Evolutionary conservation across 1,140 invertebrate species (phyloP).

Genomic region (Zaprionus ornatus): DNA sequence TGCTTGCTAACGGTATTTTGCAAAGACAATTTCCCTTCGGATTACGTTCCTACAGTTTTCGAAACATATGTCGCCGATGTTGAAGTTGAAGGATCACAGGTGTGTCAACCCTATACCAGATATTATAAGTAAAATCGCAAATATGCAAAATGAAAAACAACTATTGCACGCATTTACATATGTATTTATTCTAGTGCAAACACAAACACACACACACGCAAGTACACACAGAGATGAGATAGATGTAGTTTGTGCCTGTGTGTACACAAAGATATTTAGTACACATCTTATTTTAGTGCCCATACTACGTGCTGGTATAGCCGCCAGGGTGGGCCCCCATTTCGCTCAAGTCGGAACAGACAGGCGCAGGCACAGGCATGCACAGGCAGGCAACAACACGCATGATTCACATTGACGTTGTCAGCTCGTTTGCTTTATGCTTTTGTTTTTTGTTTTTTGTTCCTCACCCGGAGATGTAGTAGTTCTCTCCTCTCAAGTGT

Average conservation of each 20-base stretch:
- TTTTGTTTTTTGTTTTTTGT: conserved; percentile 17
- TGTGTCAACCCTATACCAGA: conserved; percentile 76
- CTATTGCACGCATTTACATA: conserved; percentile 6
- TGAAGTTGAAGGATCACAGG: conserved; percentile 97
- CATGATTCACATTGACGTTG: conserved; percentile 34
- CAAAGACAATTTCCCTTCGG: conserved; percentile 99
- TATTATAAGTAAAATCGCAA: neutral
- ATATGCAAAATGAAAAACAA: conserved; percentile 9
- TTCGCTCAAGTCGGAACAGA: conserved; percentile 10
- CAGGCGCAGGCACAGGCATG: neutral
- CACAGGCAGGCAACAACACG: neutral
- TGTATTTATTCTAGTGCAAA: conserved; percentile 14
- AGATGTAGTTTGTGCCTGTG: neutral
- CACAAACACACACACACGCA: neutral
- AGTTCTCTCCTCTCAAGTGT: conserved; percentile 12
- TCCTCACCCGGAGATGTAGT: neutral
- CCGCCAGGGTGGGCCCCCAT: conserved; percentile 20
- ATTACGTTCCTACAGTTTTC: conserved; percentile 98
- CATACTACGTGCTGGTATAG: conserved; percentile 14
- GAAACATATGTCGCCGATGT: conserved; percentile 99
- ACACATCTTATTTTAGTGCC: conserved; percentile 47
- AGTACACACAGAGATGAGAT: neutral
- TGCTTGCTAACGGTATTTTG: conserved; percentile 98
- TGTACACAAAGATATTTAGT: conserved; percentile 40
- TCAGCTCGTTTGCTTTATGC: neutral